These are phyloP conservation scores for Lophura nycthemera DNA, from an alignment of 2,113 vertebrate species.

Conservation along the genomic window DNA sequence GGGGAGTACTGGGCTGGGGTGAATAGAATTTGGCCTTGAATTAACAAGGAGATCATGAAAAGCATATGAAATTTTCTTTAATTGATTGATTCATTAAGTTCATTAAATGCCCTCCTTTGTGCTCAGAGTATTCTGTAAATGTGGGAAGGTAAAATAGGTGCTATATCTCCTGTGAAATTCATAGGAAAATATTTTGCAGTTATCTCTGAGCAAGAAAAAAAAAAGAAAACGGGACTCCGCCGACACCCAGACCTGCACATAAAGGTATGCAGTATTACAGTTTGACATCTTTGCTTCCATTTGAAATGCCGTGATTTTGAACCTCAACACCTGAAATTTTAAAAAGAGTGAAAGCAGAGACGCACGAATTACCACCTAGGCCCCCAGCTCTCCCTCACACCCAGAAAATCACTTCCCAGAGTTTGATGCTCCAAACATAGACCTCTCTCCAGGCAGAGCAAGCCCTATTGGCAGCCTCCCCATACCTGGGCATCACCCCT, in stretches of 20 bases:
- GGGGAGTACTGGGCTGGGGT: neutral
- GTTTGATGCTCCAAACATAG: neutral
- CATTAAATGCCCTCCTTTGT: slow-evolving; percentile 42
- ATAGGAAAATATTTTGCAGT: neutral
- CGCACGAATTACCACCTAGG: neutral
- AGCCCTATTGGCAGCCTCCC: neutral
- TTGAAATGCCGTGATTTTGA: neutral
- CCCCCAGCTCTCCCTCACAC: neutral
- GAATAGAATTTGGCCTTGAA: slow-evolving; percentile 53
- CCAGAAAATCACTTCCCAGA: neutral
- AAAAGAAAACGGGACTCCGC: neutral
- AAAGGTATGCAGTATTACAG: rapidly evolving
- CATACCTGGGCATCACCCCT: neutral
- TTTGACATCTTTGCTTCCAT: neutral
- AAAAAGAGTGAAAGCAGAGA: neutral
- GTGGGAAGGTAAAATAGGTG: neutral
- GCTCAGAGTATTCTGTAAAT: neutral
- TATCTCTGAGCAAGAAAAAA: neutral
- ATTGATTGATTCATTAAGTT: slow-evolving; percentile 52
- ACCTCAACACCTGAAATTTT: neutral
- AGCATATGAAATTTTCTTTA: slow-evolving; percentile 54
- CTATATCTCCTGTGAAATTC: neutral
- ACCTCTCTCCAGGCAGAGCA: neutral
- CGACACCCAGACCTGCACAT: neutral
- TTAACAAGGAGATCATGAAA: slow-evolving; percentile 30